Evolutionary conservation across 2,888 invertebrate genomes (phyloP).

Genomic region (Mythimna albipuncta): DNA sequence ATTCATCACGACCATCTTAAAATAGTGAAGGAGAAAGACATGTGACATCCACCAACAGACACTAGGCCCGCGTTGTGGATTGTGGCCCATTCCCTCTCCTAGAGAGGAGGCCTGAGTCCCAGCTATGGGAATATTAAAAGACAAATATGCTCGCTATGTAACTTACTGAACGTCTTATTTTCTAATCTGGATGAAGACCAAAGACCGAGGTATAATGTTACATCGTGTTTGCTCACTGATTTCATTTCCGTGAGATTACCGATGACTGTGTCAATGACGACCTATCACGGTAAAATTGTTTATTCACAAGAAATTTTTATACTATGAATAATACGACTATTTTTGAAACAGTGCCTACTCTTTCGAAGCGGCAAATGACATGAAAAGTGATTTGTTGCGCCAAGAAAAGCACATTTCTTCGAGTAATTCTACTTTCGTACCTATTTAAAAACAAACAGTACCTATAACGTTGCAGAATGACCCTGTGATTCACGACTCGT

Average conservation of each 20-base stretch:
- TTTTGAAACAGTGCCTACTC: constrained; percentile 16
- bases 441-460: neutral
- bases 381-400: constrained; percentile 15
- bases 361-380: constrained; percentile 13
- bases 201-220: neutral
- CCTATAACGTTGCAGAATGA: constrained; percentile 17
- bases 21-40: too few species aligned
- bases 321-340: constrained; percentile 24
- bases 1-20: too few species aligned
- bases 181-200: neutral
- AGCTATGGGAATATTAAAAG: too few species aligned
- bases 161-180: neutral
- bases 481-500: constrained; percentile 33
- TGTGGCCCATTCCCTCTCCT: too few species aligned
- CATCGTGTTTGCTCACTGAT: neutral
- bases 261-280: constrained; percentile 9
- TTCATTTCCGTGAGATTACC: constrained; percentile 17
- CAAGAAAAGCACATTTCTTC: constrained; percentile 8
- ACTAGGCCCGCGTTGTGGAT: too few species aligned
- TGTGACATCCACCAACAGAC: too few species aligned
- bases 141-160: too few species aligned
- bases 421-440: neutral
- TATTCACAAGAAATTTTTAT: constrained; percentile 1
- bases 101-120: too few species aligned
- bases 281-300: neutral